Evolutionary conservation across 1,140 invertebrate species (phyloP), one percentile per base, ranked within the genome.

Genomic region (Dryas iulia): DNA sequence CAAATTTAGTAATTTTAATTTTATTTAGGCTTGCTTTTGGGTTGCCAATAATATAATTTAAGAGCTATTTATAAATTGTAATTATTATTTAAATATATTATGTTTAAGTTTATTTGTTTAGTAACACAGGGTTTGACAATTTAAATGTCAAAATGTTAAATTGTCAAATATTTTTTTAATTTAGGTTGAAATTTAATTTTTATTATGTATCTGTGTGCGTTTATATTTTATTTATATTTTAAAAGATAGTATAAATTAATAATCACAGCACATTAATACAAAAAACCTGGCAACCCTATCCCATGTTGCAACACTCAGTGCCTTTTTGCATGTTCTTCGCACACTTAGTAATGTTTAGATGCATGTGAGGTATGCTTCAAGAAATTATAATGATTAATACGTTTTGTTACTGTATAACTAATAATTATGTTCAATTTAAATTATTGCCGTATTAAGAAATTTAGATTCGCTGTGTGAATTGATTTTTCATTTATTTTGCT

Each of bases 1-100:
- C 79, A 83, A 79, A 90, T 88, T 90, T 87, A 86, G 80, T 86
- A 81, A 88, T 84, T 84, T 86, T 86, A 82, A 82, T 84, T 83
- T 88, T 90, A 88, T 86, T 88, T 86, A 81, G 69, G 84, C 78
- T 84, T 88, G 39, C 39, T 47, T n/a, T 47, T 47, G 39, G 39
- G 39, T 47, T 47, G 39, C 7, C 39, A 21, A 18, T 47, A 18
- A 18, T 18, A 21, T 21, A 47, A 8, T 47, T 47, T 47, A 47
- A 18, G 7, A 18, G 39, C 39, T 47, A 21, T 47, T 18, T 47
- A 47, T 28, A n/a, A n/a, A n/a, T n/a, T n/a, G n/a, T n/a, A n/a
- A 47, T 47, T 6, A 21, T 47, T 18, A 47, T 47, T 47, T 21
- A 18, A 47, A 47, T 39, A 39, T 18, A n/a, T n/a, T n/a, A n/a